These are phyloP conservation scores for Zapus hudsonius DNA, from an alignment of 2,113 vertebrate genomes.

Conservation along the genomic window DNA sequence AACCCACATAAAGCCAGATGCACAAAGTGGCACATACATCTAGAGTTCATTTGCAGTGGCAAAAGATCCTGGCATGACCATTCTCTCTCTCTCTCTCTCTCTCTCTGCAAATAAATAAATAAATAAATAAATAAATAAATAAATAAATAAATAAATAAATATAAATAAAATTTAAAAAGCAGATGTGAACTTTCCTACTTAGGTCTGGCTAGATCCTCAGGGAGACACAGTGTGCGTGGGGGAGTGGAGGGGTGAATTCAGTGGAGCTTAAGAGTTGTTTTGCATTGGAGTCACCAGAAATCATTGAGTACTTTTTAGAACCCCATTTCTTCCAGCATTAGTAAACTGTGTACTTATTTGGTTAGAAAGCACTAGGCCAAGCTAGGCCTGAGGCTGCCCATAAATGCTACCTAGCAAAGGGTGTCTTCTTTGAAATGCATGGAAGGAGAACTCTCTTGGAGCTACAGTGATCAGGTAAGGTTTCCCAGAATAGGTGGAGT, in stretches of 20 bases:
- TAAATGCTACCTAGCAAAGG: slow-evolving; percentile 19
- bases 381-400: not conserved
- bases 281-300: not conserved
- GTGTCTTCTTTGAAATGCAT: not conserved
- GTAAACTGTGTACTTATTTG: slow-evolving; percentile 18
- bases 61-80: too few relatives aligned
- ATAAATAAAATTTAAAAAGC: too few relatives aligned
- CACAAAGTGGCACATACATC: too few relatives aligned
- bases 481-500: slow-evolving; percentile 37
- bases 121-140: too few relatives aligned
- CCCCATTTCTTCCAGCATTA: not conserved
- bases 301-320: not conserved
- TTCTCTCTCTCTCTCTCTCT: too few relatives aligned
- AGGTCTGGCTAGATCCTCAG: not conserved
- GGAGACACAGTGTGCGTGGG: not conserved
- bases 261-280: slow-evolving; percentile 28
- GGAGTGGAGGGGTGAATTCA: not conserved
- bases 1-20: too few relatives aligned
- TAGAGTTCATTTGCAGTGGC: too few relatives aligned
- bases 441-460: slow-evolving; percentile 48
- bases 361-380: slow-evolving; percentile 26
- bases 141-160: too few relatives aligned
- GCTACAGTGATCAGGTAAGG: slow-evolving; percentile 39
- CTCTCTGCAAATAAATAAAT: too few relatives aligned
- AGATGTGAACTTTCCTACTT: not conserved